phyloP scores from a whole-genome alignment of 2,888 invertebrate genomes.

The Asteroscopus sphinx region DNA sequence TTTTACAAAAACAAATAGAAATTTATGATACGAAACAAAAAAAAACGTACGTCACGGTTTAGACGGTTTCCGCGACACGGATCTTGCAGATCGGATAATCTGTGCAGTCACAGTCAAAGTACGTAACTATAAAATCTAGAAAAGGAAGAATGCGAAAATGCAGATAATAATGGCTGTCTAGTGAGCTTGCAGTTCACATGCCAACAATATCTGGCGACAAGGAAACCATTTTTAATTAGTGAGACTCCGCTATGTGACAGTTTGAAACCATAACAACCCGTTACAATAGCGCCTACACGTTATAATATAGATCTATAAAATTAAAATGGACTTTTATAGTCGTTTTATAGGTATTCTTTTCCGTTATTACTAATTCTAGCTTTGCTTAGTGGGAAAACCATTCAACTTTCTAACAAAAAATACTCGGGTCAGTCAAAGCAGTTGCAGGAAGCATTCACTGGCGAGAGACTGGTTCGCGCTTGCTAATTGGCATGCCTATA shows the following conservation, averaged over 20 bases:
- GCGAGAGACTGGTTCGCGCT: too few species aligned
- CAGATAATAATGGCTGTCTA: constrained; percentile 8
- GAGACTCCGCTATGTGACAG: constrained; percentile 15
- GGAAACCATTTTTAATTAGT: constrained; percentile 35
- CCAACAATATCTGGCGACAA: constrained; percentile 28
- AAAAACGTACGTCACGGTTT: too few species aligned
- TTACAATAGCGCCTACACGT: constrained; percentile 3
- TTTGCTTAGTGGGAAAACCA: constrained; percentile 6
- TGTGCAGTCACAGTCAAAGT: too few species aligned
- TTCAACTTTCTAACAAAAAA: constrained; percentile 27
- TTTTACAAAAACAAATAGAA: too few species aligned
- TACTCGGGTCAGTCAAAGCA: background rate
- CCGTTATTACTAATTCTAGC: background rate
- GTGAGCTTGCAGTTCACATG: constrained; percentile 14
- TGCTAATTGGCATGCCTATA: too few species aligned
- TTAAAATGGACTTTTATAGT: background rate
- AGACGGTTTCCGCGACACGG: too few species aligned
- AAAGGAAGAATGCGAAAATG: background rate
- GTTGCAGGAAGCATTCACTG: too few species aligned
- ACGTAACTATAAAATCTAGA: background rate
- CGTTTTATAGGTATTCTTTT: constrained; percentile 9
- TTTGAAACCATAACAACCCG: constrained; percentile 12
- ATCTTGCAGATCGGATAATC: too few species aligned
- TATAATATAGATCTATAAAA: constrained; percentile 11
- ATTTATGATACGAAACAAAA: too few species aligned